A percentile compares a stretch with the other conserved stretches of the same genome.
Conservation (phyloP, 2,888 invertebrate species). For the Ctena decussata region DNA sequence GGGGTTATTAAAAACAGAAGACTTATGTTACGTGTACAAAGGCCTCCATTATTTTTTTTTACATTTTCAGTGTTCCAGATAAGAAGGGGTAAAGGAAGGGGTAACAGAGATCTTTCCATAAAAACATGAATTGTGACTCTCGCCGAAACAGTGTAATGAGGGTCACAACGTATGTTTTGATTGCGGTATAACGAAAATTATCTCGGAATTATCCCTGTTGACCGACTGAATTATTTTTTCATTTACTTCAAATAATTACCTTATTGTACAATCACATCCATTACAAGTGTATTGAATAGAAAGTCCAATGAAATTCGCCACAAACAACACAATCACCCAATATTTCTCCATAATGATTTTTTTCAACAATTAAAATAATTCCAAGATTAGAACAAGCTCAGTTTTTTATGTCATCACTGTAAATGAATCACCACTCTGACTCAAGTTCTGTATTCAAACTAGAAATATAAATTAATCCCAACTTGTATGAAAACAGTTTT, state of each 20-base stretch:
- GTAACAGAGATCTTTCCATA: too few species aligned
- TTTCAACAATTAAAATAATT: not conserved
- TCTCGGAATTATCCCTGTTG: too few species aligned
- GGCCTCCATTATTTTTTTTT: too few species aligned
- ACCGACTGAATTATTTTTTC: not conserved
- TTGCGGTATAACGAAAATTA: too few species aligned
- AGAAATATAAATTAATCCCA: not conserved
- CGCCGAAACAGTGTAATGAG: too few species aligned
- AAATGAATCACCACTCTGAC: not conserved
- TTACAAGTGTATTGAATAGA: not conserved
- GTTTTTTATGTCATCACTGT: too few species aligned
- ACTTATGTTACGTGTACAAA: too few species aligned
- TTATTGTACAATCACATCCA: not conserved
- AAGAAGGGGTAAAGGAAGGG: too few species aligned
- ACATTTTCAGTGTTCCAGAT: too few species aligned
- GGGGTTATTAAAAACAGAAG: too few species aligned
- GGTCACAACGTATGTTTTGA: too few species aligned
- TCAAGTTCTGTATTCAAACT: not conserved
- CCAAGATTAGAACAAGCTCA: not conserved
- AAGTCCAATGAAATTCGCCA: not conserved
- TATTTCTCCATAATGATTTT: not conserved
- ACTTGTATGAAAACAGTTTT: not conserved
- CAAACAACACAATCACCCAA: not conserved
- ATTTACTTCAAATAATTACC: not conserved
- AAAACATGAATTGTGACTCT: too few species aligned